Percentiles rank a stretch among this genome's conserved stretches.
phyloP scores from a whole-genome alignment of 2,797 vertebrate genomes.

The Urocyon cinereoargenteus region DNA sequence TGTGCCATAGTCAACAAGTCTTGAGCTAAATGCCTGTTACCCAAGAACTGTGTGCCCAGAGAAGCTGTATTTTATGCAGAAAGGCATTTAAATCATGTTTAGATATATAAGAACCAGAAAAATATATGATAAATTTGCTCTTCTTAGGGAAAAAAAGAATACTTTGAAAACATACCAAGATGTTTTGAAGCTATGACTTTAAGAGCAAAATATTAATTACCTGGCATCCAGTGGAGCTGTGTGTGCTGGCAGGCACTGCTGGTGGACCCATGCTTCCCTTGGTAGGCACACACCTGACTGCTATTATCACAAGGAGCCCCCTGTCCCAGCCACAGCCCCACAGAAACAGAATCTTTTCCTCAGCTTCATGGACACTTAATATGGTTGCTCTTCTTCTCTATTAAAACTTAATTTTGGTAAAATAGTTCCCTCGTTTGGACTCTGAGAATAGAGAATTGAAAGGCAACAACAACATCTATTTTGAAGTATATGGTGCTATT shows the following conservation, averaged over 20 bases:
- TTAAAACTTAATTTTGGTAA: background rate
- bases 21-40: background rate
- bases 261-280: background rate
- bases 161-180: background rate
- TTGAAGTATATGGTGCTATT: background rate
- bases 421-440: background rate
- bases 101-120: background rate
- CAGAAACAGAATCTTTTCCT: background rate
- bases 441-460: background rate
- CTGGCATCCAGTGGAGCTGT: background rate
- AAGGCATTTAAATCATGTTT: background rate
- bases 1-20: background rate
- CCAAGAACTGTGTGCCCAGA: background rate
- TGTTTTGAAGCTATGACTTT: background rate
- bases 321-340: too few relatives aligned
- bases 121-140: background rate
- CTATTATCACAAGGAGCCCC: background rate
- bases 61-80: background rate
- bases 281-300: too few relatives aligned
- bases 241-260: background rate
- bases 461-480: background rate
- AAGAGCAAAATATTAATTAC: background rate
- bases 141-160: background rate
- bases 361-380: background rate
- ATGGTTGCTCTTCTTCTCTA: background rate